Evolutionary conservation across 2,113 vertebrate genomes (phyloP), one percentile per base, ranked within the genome.

Genomic region (Varanus komodoensis): DNA sequence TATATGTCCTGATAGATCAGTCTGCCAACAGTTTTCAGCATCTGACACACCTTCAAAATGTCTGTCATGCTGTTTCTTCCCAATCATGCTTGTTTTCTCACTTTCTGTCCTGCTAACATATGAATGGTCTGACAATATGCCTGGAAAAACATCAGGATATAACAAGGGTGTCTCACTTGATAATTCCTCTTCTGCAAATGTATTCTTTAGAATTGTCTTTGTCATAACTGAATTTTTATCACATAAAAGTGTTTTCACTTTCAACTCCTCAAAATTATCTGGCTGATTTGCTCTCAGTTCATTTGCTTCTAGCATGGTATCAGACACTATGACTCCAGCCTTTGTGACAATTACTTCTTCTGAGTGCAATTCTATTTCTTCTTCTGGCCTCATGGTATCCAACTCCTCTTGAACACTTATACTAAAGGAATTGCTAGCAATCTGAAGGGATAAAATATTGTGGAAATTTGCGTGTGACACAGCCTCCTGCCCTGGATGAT

Each of bases 401-500:
- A 8, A 54, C 71, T 95, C 57, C 57, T 61, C 57, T 61, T 61
- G 57, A 61, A 14, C 11, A 61, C 15, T 61, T 61, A 61, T 15
- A 61, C 57, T 61, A 15, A 61, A 61, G 11, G 57, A 61, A 61
- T 11, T 15, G 11, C 57, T 61, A 61, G 57, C 95, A 96, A 86
- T 89, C 96, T 78, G 97, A 93, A 61, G 57, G 12, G 75, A 34
- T 77, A 44, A 77, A 77, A 14, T 61, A 68, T 27, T 6, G 21
- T 68, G 67, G 19, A 7, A 68, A 27, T 7, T 25, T 7, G 67
- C 3, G 8, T 25, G 67, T 27, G 8, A 3, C 78, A 97, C 93
- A 52, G 95, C 92, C n/a, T 97, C 97, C 92, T 97, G 96, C 85
- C 96, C 96, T 19, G 98, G 98, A 38, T 98, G 96, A 82, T 98